These are phyloP conservation scores for Malthinus seriepunctatus DNA, from an alignment of 2,888 invertebrate genomes.

Conservation along the genomic window DNA sequence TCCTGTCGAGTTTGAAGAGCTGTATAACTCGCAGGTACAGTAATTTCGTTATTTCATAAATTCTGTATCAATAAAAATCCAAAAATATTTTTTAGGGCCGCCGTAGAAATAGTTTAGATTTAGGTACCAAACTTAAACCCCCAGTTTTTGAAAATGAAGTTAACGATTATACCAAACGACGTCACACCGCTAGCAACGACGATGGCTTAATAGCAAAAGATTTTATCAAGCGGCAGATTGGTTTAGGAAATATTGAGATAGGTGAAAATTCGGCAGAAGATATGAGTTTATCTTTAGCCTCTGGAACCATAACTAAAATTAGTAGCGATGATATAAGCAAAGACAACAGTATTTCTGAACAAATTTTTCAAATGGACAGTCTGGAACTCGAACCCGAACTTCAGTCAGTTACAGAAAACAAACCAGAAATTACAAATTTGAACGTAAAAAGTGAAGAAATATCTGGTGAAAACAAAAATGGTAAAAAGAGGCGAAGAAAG, in stretches of 20 bases:
- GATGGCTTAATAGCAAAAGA: constrained; percentile 45
- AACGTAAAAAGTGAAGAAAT: constrained; percentile 26
- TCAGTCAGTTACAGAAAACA: constrained; percentile 40
- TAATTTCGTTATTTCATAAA: background rate
- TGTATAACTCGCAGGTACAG: constrained; percentile 48
- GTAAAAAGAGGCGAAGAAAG: constrained; percentile 78
- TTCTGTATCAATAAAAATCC: background rate
- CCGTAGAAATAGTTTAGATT: constrained; percentile 50
- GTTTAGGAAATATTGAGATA: constrained; percentile 52
- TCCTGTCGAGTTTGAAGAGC: constrained; percentile 66
- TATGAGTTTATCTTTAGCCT: constrained; percentile 48
- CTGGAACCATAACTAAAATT: constrained; percentile 36
- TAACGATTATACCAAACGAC: constrained; percentile 67
- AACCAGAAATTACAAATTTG: constrained; percentile 9
- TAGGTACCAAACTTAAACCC: constrained; percentile 41
- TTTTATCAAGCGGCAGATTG: constrained; percentile 53
- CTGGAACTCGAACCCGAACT: constrained; percentile 56
- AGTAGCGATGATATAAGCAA: constrained; percentile 51
- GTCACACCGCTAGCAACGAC: constrained; percentile 55
- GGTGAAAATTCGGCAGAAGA: constrained; percentile 50
- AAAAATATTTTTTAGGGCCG: constrained; percentile 39
- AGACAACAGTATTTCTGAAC: constrained; percentile 56
- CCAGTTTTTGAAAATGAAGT: constrained; percentile 66
- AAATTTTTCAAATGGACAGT: constrained; percentile 71
- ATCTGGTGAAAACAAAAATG: constrained; percentile 60